Base-by-base conservation (phyloP, 1,140 invertebrate genomes). In the Cryptotermes secundus region DNA sequence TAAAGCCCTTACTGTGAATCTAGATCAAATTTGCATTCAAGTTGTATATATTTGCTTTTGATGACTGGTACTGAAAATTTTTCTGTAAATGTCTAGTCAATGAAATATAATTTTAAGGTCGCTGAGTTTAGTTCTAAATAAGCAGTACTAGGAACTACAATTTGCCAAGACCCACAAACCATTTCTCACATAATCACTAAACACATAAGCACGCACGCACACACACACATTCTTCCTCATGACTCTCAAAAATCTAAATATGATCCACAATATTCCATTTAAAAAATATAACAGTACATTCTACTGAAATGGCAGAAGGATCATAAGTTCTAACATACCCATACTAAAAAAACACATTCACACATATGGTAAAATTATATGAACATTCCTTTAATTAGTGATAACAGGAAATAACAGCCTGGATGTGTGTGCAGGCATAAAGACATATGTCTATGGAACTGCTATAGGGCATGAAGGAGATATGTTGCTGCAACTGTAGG, bases 361-460 rank as follows among this genome's bases (percentile, higher is more conserved):
- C 59, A 31, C 59, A 72, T 31, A n/a, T 4, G 31, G 26, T 72
- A 72, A 72, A 14, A 31, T 31, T 72, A 72, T 26, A 72, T 31
- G 2, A 72, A 31, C 9, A 72, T n/a, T 72, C 26, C 59, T 72
- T 72, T 72, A 72, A n/a, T 72, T 72, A 31, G 59, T 72, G 59
- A 31, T 31, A 72, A 72, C 16, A 72, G 26, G 59, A 72, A 72
- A 72, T 72, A 72, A 72, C 31, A 72, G 31, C 59, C 59, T 72
- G 59, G n/a, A 9, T 72, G 26, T 72, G 59, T n/a, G 31, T 72
- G n/a, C n/a, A 72, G 59, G 31, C 59, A 72, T 72, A 26, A 72
- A 72, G 59, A 72, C n/a, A 31, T 26, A 72, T 72, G 59, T 72
- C 59, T 72, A 31, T 72, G 59, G 59, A 72, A 72, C 59, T 72